These are phyloP conservation scores for Ferrisia virgata DNA, from an alignment of 2,888 invertebrate species.

Conservation along the genomic window DNA sequence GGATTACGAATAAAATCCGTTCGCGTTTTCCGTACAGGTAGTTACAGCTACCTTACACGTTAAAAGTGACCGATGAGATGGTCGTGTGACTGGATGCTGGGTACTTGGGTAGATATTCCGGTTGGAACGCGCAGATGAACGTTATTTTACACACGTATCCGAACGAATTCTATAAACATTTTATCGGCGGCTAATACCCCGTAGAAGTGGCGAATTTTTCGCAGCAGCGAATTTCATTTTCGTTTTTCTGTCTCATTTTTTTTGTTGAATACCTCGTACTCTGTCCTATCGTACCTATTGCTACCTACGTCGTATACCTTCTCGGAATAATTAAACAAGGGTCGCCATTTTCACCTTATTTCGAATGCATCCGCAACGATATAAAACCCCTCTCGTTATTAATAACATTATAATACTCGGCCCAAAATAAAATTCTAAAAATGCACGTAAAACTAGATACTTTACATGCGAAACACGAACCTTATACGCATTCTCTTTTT, in stretches of 20 bases:
- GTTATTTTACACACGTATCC: neutral
- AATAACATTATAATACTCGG: conserved; percentile 9
- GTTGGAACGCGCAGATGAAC: neutral
- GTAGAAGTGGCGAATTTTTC: neutral
- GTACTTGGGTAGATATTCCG: no score
- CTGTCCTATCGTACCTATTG: no score
- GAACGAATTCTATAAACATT: neutral
- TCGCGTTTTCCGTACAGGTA: neutral
- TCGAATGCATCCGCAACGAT: neutral
- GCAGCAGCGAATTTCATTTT: neutral
- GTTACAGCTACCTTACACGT: no score
- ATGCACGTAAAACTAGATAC: conserved; percentile 4
- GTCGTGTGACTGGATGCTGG: neutral
- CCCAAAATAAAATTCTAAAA: conserved; percentile 10
- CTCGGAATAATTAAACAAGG: conserved; percentile 9
- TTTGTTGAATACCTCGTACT: neutral
- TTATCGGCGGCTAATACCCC: neutral
- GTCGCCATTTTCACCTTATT: conserved; percentile 21
- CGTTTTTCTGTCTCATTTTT: neutral
- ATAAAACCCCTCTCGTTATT: neutral
- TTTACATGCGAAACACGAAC: conserved; percentile 23
- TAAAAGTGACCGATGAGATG: neutral
- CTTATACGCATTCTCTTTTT: neutral
- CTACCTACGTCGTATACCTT: neutral
- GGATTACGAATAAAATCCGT: neutral